Conservation (phyloP, 2,888 invertebrate genomes). For the Meghimatium bilineatum region DNA sequence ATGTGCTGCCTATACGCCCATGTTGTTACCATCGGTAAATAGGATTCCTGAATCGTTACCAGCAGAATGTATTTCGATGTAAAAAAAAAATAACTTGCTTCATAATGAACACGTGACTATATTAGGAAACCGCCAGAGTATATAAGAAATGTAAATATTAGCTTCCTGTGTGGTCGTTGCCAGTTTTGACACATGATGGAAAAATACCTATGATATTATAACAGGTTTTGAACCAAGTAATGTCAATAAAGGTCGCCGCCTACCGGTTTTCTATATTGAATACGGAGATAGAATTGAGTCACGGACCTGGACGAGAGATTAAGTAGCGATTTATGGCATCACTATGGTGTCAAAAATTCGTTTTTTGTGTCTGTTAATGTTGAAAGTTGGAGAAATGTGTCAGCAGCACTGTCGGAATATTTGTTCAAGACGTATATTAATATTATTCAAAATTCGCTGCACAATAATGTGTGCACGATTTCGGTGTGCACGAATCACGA, state of each 20-base stretch:
- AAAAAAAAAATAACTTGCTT: neutral
- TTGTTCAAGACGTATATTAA: neutral
- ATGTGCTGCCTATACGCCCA: neutral
- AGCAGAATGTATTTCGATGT: neutral
- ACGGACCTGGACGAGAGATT: neutral
- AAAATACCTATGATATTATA: conserved; percentile 9
- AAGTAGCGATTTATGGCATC: conserved; percentile 9
- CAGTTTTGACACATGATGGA: neutral
- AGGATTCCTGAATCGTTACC: neutral
- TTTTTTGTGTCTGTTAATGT: neutral
- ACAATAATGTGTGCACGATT: neutral
- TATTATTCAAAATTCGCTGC: neutral
- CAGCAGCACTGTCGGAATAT: neutral
- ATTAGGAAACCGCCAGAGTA: neutral
- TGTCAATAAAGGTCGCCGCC: neutral
- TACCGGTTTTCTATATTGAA: neutral
- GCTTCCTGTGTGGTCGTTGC: conserved; percentile 1
- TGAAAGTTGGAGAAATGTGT: neutral
- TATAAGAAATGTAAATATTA: conserved; percentile 6
- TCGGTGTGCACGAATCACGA: too few relatives aligned
- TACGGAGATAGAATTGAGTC: neutral
- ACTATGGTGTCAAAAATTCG: conserved; percentile 18
- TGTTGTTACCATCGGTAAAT: neutral
- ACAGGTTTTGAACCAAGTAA: neutral
- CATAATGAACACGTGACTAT: conserved; percentile 3